phyloP scores from a whole-genome alignment of 2,797 vertebrate species.

The Esox lucius region DNA sequence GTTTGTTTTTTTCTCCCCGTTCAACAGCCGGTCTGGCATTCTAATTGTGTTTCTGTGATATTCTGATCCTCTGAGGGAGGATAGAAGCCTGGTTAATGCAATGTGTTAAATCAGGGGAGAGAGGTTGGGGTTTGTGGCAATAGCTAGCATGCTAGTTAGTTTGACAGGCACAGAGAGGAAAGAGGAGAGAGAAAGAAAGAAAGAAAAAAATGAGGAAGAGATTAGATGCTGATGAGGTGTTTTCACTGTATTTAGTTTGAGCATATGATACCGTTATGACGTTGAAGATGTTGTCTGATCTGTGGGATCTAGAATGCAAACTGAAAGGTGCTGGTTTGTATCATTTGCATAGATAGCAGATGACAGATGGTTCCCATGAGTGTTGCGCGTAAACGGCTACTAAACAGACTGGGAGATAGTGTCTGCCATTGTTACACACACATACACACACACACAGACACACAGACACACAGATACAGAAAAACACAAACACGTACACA shows the following conservation, averaged over 20 bases:
- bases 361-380: conserved; percentile 58
- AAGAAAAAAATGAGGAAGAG: background rate
- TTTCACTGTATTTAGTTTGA: background rate
- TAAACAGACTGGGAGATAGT: conserved; percentile 54
- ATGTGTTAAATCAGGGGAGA: background rate
- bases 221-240: background rate
- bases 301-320: conserved; percentile 43
- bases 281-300: background rate
- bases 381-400: conserved; percentile 56
- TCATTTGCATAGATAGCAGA: conserved; percentile 65
- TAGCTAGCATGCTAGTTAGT: background rate
- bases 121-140: no score
- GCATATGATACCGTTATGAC: background rate
- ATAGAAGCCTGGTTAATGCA: background rate
- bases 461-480: conserved; percentile 2
- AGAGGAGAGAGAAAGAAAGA: background rate
- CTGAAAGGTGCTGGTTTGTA: conserved; percentile 48
- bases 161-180: background rate
- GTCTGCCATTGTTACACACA: conserved; percentile 51
- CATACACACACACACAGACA: conserved; percentile 30
- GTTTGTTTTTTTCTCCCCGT: background rate
- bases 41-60: background rate
- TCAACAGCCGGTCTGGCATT: background rate
- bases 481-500: no score
- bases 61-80: background rate